Evolutionary conservation across 2,888 invertebrate genomes (phyloP), one percentile per base, ranked within the genome.

Genomic region (Watsonalla cultraria): DNA sequence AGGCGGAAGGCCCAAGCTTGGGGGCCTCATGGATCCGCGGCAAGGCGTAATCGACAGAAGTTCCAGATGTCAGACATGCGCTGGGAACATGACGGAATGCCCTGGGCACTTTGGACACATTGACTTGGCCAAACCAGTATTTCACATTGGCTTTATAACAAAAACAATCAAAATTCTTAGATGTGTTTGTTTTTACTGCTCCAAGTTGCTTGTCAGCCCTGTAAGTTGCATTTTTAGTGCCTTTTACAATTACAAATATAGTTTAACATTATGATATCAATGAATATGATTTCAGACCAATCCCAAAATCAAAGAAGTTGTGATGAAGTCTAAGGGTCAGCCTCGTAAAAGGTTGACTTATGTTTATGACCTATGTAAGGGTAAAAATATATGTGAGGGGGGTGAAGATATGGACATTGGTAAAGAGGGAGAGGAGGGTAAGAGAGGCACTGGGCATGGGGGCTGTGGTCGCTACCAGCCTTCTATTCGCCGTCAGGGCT

Each of bases 41-140:
- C 99, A 99, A 90, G 99, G 99, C 70, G 98, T 98, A 56, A 97
- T 99, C 47, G 99, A 99, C 82, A 93, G 99, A 66, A 95, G 94
- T 72, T 97, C 98, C 5, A 92, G 98, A 57, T 98, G 98, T 76
- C 97, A 97, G 82, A 99, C 98, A 0, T 99, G 98, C 82, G 98
- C 98, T 59, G 97, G 99, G 48, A 98, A 98, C 77, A 97, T 99
- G 96, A 97, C 98, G 0, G 99, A 99, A 84, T 99, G 99, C 82
- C 99, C 99, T 4, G 99, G 99, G 2, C 99, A 99, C 86, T 99
- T 99, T 90, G 99, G 99, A 5, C 99, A 99, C 82, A 96, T 99
- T 72, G 99, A 99, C 84, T 91, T 99, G 64, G 96, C 99, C 0
- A 99, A 99, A 83, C 99, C 99, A 15, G 99, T 99, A 0, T 99